Conservation (phyloP, 2,888 invertebrate genomes). For the Thymelicus acteon region DNA sequence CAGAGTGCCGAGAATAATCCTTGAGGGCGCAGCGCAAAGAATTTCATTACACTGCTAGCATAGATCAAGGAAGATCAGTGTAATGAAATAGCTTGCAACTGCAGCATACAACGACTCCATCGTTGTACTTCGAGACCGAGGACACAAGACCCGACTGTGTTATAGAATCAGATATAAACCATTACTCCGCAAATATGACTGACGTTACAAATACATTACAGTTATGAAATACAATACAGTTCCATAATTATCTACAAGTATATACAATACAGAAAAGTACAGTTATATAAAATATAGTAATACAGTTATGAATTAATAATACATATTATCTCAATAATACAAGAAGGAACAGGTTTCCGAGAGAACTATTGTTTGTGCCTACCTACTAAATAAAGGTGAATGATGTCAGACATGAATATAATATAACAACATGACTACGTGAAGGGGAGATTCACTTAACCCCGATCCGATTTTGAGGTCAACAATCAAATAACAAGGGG, state of each 20-base stretch:
- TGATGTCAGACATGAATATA: background rate
- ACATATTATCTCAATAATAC: no score
- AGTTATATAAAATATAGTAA: no score
- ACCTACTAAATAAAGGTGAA: no score
- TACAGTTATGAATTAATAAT: no score
- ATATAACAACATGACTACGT: constrained; percentile 1
- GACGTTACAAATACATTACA: no score
- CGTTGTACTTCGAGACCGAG: background rate
- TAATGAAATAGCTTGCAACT: constrained; percentile 1
- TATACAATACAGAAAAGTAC: no score
- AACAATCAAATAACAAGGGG: constrained; percentile 32
- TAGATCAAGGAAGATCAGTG: constrained; percentile 2
- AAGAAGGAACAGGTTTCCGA: no score
- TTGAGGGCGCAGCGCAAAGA: background rate
- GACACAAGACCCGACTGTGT: background rate
- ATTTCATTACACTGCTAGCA: constrained; percentile 10
- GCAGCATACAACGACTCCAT: background rate
- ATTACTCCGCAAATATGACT: background rate
- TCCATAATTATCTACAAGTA: no score
- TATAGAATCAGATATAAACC: background rate
- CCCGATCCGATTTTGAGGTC: constrained; percentile 6
- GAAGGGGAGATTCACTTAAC: constrained; percentile 1
- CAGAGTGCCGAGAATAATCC: background rate
- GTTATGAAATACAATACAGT: no score
- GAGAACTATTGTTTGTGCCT: no score